Percentiles rank a stretch among this genome's conserved stretches.
Conservation (phyloP, 2,888 invertebrate species). For the Blastobasis adustella region DNA sequence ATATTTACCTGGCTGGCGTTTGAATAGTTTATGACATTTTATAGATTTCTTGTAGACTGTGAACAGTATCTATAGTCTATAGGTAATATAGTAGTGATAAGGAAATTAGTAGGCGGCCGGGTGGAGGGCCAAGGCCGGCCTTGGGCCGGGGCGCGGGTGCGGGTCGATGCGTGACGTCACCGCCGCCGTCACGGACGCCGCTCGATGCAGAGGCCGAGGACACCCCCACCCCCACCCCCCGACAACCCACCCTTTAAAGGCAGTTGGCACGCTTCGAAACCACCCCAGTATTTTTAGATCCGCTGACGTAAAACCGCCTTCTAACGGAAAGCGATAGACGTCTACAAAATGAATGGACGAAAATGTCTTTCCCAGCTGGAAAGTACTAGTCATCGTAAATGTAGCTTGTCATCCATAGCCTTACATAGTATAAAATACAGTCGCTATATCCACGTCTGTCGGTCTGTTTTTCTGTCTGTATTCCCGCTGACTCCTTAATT, state of each 20-base stretch:
- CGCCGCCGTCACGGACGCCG: conserved; percentile 17
- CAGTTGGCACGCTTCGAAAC: conserved; percentile 28
- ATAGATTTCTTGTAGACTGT: too few species aligned
- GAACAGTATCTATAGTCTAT: too few species aligned
- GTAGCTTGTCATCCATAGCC: too few species aligned
- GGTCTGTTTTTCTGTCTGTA: too few species aligned
- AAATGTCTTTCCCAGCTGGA: conserved; percentile 4
- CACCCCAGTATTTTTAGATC: conserved; percentile 63
- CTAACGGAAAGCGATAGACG: conserved; percentile 34
- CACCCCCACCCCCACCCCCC: conserved; percentile 26
- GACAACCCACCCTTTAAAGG: conserved; percentile 12
- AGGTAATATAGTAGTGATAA: too few species aligned
- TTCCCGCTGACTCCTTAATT: too few species aligned
- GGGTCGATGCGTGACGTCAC: conserved; percentile 68
- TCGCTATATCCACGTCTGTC: too few species aligned
- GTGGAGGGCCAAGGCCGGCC: conserved; percentile 34
- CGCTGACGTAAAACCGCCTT: conserved; percentile 56
- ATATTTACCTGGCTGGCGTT: too few species aligned
- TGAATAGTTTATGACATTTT: too few species aligned
- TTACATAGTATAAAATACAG: too few species aligned
- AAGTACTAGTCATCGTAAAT: too few species aligned
- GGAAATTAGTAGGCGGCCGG: conserved; percentile 6
- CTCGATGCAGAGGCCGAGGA: conserved; percentile 50
- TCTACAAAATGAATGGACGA: conserved; percentile 27
- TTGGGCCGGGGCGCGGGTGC: conserved; percentile 59